Evolutionary conservation across 2,888 invertebrate genomes (phyloP).

Genomic region (Nycteola revayana): DNA sequence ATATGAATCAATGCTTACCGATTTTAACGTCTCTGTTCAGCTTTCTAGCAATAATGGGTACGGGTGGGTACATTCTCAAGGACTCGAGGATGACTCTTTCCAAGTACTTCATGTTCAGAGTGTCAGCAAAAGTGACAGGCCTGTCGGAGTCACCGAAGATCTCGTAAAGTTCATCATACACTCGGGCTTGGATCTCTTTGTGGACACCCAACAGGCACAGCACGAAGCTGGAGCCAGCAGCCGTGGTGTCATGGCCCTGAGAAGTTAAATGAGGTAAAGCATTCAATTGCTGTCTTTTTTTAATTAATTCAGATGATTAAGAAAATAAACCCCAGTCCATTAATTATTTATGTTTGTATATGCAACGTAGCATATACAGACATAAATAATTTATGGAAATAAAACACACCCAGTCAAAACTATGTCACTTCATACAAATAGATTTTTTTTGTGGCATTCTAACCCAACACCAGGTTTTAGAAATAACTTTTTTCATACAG

Average conservation of each 20-base stretch:
- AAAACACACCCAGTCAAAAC: too few relatives aligned
- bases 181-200: slow-evolving; percentile 89
- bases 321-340: too few relatives aligned
- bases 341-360: too few relatives aligned
- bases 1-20: slow-evolving; percentile 57
- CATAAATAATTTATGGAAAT: too few relatives aligned
- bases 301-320: too few relatives aligned
- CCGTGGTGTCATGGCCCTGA: slow-evolving; percentile 77
- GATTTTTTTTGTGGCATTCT: too few relatives aligned
- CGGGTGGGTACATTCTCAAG: slow-evolving; percentile 90
- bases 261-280: too few relatives aligned
- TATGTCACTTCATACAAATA: too few relatives aligned
- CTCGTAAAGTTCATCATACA: slow-evolving; percentile 87
- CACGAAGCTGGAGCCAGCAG: slow-evolving; percentile 93
- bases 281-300: too few relatives aligned
- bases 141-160: slow-evolving; percentile 91
- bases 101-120: slow-evolving; percentile 90
- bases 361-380: too few relatives aligned
- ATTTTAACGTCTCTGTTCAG: slow-evolving; percentile 85
- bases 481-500: too few relatives aligned
- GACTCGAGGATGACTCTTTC: slow-evolving; percentile 91
- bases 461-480: too few relatives aligned
- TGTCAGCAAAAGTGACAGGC: slow-evolving; percentile 89
- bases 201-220: slow-evolving; percentile 91
- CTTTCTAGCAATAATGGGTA: slow-evolving; percentile 89